Conservation (phyloP, 2,797 vertebrate species). For the Acipenser oxyrinchus region DNA sequence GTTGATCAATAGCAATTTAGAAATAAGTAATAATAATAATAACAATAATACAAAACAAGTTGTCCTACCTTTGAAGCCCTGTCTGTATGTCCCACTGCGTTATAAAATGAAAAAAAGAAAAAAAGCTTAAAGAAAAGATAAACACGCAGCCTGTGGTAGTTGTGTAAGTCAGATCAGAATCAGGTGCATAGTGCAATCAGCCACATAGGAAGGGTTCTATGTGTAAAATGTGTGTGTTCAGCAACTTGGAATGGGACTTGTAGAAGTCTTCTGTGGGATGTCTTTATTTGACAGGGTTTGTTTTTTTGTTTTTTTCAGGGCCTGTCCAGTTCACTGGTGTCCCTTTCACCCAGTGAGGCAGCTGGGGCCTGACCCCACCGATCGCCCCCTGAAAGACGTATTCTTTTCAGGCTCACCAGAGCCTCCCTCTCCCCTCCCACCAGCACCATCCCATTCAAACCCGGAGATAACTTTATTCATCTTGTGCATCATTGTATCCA, state of each 20-base stretch:
- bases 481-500: slow-evolving; percentile 96
- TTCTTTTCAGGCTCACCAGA: slow-evolving; percentile 80
- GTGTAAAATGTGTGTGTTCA: slow-evolving; percentile 54
- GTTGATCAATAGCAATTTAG: no score
- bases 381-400: slow-evolving; percentile 74
- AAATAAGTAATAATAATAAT: no score
- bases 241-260: slow-evolving; percentile 58
- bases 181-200: slow-evolving; percentile 50
- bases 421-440: slow-evolving; percentile 86
- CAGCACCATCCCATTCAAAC: slow-evolving; percentile 89
- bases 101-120: background rate
- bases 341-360: slow-evolving; percentile 84
- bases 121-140: slow-evolving; percentile 16
- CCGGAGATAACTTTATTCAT: slow-evolving; percentile 99
- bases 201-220: slow-evolving; percentile 42
- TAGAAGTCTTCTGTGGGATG: slow-evolving; percentile 57
- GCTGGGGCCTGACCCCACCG: slow-evolving; percentile 95
- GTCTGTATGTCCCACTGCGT: slow-evolving; percentile 41
- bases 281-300: slow-evolving; percentile 65
- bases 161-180: slow-evolving; percentile 38
- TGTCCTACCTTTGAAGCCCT: slow-evolving; percentile 63
- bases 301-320: slow-evolving; percentile 75
- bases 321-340: slow-evolving; percentile 84
- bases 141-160: slow-evolving; percentile 19
- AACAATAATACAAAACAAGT: slow-evolving; percentile 24